Conservation (phyloP, 2,113 vertebrate genomes). For the Crotalus viridis region DNA sequence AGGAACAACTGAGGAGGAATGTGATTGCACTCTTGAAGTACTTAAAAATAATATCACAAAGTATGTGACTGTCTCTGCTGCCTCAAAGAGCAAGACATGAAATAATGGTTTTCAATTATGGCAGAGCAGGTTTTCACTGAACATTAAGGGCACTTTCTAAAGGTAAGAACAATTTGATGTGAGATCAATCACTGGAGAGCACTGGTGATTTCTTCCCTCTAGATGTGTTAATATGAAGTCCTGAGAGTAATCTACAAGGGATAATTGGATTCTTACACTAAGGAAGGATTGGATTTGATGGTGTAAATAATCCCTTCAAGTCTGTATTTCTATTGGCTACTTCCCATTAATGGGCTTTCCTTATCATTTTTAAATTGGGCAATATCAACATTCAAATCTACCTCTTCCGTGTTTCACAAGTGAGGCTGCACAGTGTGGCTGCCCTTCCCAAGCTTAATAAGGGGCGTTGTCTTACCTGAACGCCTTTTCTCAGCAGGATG, state of each 20-base stretch:
- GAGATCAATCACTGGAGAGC: not conserved
- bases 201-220: not conserved
- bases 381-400: not conserved
- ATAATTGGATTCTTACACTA: not conserved
- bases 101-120: not conserved
- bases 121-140: not conserved
- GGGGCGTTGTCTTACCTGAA: no score
- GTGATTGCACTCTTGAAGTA: not conserved
- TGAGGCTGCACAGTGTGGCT: not conserved
- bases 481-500: no score
- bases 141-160: not conserved
- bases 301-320: not conserved
- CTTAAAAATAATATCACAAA: not conserved
- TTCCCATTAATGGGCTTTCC: not conserved
- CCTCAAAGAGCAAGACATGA: not conserved
- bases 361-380: not conserved
- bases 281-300: not conserved
- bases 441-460: not conserved
- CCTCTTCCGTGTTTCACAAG: not conserved
- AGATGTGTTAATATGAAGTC: not conserved
- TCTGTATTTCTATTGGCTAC: not conserved
- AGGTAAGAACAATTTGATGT: not conserved
- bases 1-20: not conserved
- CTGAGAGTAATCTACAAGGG: not conserved
- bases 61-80: not conserved